Percentiles rank a stretch among this genome's conserved stretches.
Evolutionary conservation across 2,113 vertebrate genomes (phyloP).

Genomic region (Cyprinus carpio): DNA sequence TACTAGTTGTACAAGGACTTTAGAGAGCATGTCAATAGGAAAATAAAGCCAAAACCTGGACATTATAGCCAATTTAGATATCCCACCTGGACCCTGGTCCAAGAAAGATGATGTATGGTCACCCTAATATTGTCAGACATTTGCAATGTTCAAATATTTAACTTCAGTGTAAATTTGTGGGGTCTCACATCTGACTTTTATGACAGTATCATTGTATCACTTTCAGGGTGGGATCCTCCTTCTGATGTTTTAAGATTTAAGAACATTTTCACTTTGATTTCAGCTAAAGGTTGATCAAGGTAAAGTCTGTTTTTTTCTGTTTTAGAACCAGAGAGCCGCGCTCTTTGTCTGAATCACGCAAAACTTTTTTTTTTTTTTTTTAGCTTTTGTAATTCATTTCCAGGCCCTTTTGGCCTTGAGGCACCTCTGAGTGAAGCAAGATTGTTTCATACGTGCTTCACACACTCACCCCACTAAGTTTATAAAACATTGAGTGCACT

Average conservation of each 20-base stretch:
- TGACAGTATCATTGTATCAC: background rate
- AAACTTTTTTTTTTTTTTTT: background rate
- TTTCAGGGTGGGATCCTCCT: too few species aligned
- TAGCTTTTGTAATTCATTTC: slow-evolving; percentile 33
- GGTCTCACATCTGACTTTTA: background rate
- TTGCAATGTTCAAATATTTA: too few species aligned
- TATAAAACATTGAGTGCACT: slow-evolving; percentile 47
- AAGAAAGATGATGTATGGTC: too few species aligned
- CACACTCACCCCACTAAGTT: slow-evolving; percentile 45
- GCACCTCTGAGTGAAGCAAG: slow-evolving; percentile 33
- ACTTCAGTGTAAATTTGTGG: background rate
- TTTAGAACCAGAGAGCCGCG: background rate
- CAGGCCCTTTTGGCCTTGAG: slow-evolving; percentile 44
- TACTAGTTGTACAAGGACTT: background rate
- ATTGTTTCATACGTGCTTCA: slow-evolving; percentile 29
- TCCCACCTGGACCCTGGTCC: background rate
- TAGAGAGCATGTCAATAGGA: background rate
- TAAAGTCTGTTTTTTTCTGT: background rate
- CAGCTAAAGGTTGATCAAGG: slow-evolving; percentile 5
- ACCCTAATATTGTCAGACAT: too few species aligned
- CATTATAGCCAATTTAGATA: background rate
- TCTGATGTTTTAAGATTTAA: background rate
- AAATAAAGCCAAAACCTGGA: background rate
- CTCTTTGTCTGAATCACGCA: slow-evolving; percentile 15
- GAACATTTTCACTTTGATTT: slow-evolving; percentile 18